These are phyloP conservation scores for Pseudomyrmex flavicornis DNA, from an alignment of 1,140 invertebrate species.

Conservation along the genomic window DNA sequence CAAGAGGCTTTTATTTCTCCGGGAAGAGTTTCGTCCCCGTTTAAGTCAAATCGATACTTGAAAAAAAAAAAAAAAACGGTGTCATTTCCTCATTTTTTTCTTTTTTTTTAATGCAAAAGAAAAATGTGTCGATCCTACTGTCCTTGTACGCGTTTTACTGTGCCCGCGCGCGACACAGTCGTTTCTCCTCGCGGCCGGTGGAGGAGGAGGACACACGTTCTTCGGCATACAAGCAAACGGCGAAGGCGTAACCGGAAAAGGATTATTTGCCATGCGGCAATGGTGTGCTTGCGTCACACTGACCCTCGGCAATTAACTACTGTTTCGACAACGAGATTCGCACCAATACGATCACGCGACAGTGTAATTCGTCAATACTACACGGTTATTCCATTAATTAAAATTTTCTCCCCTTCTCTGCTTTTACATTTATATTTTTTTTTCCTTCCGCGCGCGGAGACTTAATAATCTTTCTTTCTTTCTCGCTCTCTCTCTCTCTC, in stretches of 20 bases:
- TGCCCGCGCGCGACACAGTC: background rate
- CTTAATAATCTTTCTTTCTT: too few species aligned
- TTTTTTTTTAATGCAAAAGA: too few species aligned
- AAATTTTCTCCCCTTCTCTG: too few species aligned
- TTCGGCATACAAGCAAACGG: background rate
- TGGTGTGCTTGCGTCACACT: conserved; percentile 4
- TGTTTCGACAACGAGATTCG: background rate
- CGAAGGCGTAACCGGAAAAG: conserved; percentile 37
- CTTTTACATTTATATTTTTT: too few species aligned
- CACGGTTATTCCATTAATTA: too few species aligned
- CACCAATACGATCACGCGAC: conserved; percentile 2
- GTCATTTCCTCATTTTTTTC: too few species aligned
- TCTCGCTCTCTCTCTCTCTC: too few species aligned
- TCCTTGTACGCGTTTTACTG: background rate
- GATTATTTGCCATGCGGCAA: conserved; percentile 23
- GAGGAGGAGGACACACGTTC: background rate
- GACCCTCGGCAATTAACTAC: conserved; percentile 31
- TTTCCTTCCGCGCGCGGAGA: background rate
- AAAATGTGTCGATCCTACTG: too few species aligned
- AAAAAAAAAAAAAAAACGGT: too few species aligned
- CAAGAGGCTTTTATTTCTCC: too few species aligned
- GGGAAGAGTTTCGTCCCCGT: too few species aligned
- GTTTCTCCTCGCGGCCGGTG: background rate
- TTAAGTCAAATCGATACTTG: too few species aligned
- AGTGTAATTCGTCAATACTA: background rate